Conservation (phyloP, 2,888 invertebrate genomes). For the Plagiodera versicolora region DNA sequence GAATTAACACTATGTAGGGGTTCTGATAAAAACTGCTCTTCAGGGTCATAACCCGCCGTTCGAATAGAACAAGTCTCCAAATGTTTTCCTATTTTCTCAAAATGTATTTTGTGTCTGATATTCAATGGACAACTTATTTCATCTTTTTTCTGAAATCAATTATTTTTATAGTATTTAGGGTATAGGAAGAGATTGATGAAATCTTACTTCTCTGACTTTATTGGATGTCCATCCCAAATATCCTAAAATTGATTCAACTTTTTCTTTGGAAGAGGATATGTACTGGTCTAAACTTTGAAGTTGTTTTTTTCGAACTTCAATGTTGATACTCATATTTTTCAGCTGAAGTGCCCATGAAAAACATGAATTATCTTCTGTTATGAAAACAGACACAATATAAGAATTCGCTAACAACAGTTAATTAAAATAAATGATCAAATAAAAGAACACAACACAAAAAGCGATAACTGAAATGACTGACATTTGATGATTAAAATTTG, state of each 20-base stretch:
- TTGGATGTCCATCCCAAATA: slow-evolving; percentile 48
- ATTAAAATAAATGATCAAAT: too few relatives aligned
- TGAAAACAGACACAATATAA: too few relatives aligned
- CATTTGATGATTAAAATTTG: too few relatives aligned
- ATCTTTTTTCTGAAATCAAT: slow-evolving; percentile 44
- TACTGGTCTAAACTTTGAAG: slow-evolving; percentile 52
- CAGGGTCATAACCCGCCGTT: slow-evolving; percentile 54
- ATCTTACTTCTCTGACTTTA: slow-evolving; percentile 45
- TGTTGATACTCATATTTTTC: slow-evolving; percentile 50
- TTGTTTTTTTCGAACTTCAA: slow-evolving; percentile 52
- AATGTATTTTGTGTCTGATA: slow-evolving; percentile 54
- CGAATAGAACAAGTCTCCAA: slow-evolving; percentile 55
- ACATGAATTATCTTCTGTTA: too few relatives aligned
- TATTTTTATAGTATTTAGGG: slow-evolving; percentile 4
- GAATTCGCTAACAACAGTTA: too few relatives aligned
- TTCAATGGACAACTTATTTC: slow-evolving; percentile 56
- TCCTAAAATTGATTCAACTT: slow-evolving; percentile 47
- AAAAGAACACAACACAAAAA: too few relatives aligned
- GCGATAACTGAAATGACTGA: too few relatives aligned
- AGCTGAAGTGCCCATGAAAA: too few relatives aligned
- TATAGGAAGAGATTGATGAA: not conserved
- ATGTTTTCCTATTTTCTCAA: slow-evolving; percentile 53
- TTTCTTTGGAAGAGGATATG: slow-evolving; percentile 49
- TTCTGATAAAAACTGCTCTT: slow-evolving; percentile 56
- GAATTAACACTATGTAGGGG: slow-evolving; percentile 44